Percentiles rank a stretch among this genome's conserved stretches.
Evolutionary conservation across 2,797 vertebrate species (phyloP).

Genomic region (Catostomus latipinnis): DNA sequence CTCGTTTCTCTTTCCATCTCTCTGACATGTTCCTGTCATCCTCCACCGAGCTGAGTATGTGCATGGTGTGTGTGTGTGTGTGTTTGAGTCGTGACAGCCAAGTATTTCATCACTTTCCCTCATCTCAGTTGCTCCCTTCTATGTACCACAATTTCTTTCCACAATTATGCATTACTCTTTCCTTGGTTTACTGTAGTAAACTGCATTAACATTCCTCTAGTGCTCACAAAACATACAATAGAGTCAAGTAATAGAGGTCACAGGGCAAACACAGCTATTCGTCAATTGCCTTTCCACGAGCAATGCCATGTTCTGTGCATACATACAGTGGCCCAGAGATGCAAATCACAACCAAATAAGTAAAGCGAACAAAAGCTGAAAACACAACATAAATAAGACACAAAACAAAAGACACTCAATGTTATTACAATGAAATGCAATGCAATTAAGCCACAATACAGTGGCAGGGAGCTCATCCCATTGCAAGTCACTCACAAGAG

Average conservation of each 20-base stretch:
- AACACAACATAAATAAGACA: too few relatives aligned
- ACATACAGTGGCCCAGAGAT: too few relatives aligned
- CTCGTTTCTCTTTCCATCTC: too few relatives aligned
- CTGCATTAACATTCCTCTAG: not conserved
- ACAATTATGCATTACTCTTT: not conserved
- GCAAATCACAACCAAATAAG: too few relatives aligned
- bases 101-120: slow-evolving; percentile 7
- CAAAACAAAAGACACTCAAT: too few relatives aligned
- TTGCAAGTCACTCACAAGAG: too few relatives aligned
- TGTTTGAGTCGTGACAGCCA: slow-evolving; percentile 67
- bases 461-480: too few relatives aligned
- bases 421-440: too few relatives aligned
- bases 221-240: not conserved
- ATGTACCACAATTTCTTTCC: not conserved
- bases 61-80: slow-evolving; percentile 58
- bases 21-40: slow-evolving; percentile 71
- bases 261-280: not conserved
- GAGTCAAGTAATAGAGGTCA: not conserved
- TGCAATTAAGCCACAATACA: too few relatives aligned
- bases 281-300: not conserved
- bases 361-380: too few relatives aligned
- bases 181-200: slow-evolving; percentile 1
- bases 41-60: slow-evolving; percentile 53
- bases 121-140: not conserved
- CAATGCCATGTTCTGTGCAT: not conserved